These are phyloP conservation scores for Rhinopithecus roxellana DNA, from an alignment of 2,113 vertebrate genomes.

Conservation along the genomic window DNA sequence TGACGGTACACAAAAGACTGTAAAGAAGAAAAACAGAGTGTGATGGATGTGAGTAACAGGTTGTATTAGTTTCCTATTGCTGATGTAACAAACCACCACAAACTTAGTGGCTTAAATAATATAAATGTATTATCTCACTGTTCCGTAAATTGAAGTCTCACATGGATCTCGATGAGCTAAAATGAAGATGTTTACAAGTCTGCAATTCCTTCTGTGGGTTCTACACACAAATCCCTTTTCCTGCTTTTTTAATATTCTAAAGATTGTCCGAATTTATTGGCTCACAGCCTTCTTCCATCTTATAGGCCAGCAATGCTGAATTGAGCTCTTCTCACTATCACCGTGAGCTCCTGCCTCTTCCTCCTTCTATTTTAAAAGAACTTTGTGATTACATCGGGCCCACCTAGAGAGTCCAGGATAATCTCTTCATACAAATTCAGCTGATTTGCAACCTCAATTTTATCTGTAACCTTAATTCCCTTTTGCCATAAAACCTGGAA, in stretches of 20 bases:
- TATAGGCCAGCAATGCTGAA: rapidly evolving
- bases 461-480: not conserved
- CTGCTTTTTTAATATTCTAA: not conserved
- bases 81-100: not conserved
- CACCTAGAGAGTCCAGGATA: not conserved
- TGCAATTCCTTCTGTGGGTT: not conserved
- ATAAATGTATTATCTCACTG: not conserved
- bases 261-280: not conserved
- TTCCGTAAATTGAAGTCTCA: not conserved
- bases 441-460: not conserved
- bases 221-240: not conserved
- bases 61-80: not conserved
- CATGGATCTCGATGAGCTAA: not conserved
- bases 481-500: not conserved
- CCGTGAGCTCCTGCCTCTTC: no score
- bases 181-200: not conserved
- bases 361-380: not conserved
- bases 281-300: not conserved
- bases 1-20: not conserved
- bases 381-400: not conserved
- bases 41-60: not conserved
- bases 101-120: not conserved
- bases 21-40: not conserved
- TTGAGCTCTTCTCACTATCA: not conserved
- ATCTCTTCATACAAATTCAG: not conserved